These are phyloP conservation scores for Deroptyus accipitrinus DNA, from an alignment of 2,113 vertebrate species.

Conservation along the genomic window DNA sequence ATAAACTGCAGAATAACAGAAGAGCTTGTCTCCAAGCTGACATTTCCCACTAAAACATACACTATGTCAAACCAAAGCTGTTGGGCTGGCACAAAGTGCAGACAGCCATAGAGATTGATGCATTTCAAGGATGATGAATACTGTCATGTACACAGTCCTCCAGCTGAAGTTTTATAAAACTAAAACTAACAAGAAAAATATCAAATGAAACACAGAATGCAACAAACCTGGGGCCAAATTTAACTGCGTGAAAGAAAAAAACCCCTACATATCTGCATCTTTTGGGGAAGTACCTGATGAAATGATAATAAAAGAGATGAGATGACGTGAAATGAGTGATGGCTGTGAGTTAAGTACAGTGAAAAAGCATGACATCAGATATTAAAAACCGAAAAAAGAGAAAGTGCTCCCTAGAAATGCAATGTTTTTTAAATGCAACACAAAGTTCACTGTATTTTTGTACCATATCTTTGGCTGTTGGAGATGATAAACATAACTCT, in stretches of 20 bases:
- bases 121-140: background rate
- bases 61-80: background rate
- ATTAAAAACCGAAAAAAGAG: background rate
- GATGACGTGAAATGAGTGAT: background rate
- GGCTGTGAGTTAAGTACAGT: background rate
- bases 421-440: background rate
- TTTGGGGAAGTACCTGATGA: background rate
- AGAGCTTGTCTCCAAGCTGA: background rate
- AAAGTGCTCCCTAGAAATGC: background rate
- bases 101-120: background rate
- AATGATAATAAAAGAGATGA: background rate
- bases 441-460: background rate
- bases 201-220: background rate
- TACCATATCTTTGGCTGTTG: background rate
- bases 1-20: background rate
- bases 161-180: background rate
- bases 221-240: background rate
- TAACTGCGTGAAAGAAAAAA: background rate
- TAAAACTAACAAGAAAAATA: background rate
- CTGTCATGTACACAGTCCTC: background rate
- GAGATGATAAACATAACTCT: background rate
- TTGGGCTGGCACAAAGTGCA: background rate
- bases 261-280: background rate
- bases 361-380: background rate
- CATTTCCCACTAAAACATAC: background rate